These are phyloP conservation scores for Lordiphosa collinella DNA, from an alignment of 1,140 invertebrate species.

Conservation along the genomic window DNA sequence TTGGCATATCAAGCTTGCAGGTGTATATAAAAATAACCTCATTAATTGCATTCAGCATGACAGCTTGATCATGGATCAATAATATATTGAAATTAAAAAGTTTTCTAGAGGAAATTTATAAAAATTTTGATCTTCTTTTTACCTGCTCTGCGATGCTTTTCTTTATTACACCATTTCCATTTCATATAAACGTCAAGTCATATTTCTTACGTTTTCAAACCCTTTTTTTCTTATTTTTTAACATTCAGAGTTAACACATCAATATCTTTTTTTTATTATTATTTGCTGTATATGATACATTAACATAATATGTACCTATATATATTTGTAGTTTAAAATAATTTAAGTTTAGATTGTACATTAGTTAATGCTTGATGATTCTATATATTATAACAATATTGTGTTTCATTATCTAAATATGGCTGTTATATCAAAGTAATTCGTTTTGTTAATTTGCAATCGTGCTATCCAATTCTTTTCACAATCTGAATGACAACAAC, in stretches of 20 bases:
- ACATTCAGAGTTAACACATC: conserved; percentile 6
- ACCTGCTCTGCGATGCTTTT: too few species aligned
- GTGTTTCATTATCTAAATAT: conserved; percentile 74
- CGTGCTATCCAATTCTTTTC: conserved; percentile 1
- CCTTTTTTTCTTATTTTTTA: conserved; percentile 6
- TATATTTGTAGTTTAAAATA: conserved; percentile 37
- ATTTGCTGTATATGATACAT: conserved; percentile 62
- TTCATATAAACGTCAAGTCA: too few species aligned
- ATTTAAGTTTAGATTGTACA: conserved; percentile 66
- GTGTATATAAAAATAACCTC: too few species aligned
- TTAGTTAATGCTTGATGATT: conserved; percentile 54
- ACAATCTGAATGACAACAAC: too few species aligned
- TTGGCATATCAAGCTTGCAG: too few species aligned
- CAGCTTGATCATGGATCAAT: too few species aligned
- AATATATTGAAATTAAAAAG: too few species aligned
- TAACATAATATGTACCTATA: conserved; percentile 49
- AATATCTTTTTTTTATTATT: too few species aligned
- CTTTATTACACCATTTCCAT: too few species aligned
- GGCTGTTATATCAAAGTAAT: conserved; percentile 56
- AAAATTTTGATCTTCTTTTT: too few species aligned
- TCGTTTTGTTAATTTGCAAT: conserved; percentile 31
- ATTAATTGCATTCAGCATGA: too few species aligned
- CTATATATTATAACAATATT: conserved; percentile 32
- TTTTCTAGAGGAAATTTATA: too few species aligned
- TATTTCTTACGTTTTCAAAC: conserved; percentile 6